phyloP scores from a whole-genome alignment of 1,140 invertebrate genomes.

The Streblospio benedicti region DNA sequence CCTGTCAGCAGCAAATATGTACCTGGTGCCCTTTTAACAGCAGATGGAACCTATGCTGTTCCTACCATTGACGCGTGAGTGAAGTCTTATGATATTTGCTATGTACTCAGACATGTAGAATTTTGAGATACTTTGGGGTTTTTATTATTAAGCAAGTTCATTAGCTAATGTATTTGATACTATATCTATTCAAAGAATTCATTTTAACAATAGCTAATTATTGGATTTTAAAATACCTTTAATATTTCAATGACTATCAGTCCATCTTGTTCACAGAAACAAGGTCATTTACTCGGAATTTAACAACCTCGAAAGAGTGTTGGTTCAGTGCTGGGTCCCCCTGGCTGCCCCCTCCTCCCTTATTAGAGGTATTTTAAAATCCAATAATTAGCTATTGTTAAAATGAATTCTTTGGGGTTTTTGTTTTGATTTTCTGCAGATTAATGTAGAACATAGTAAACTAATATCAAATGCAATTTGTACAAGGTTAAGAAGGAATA shows the following conservation, averaged over 20 bases:
- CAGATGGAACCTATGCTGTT: constrained; percentile 80
- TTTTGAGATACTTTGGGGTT: not conserved
- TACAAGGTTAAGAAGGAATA: not conserved
- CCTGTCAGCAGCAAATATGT: constrained; percentile 78
- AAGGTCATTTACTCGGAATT: too few relatives aligned
- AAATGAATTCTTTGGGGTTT: not conserved
- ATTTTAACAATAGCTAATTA: not conserved
- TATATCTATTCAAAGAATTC: not conserved
- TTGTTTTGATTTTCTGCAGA: not conserved
- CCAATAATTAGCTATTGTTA: not conserved
- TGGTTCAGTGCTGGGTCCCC: too few relatives aligned
- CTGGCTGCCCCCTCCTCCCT: too few relatives aligned
- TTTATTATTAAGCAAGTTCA: not conserved
- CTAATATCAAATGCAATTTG: not conserved
- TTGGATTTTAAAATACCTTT: not conserved
- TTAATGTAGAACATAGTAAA: not conserved
- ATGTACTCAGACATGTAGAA: not conserved
- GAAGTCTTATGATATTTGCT: too few relatives aligned
- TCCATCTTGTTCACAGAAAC: too few relatives aligned
- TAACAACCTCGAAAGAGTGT: too few relatives aligned
- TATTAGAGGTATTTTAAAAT: not conserved
- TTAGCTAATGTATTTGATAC: not conserved
- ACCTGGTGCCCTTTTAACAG: constrained; percentile 87
- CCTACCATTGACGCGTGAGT: constrained; percentile 83
- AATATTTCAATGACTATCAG: too few relatives aligned